Conservation (phyloP, 2,888 invertebrate species). For the Leptinotarsa tumamoca region DNA sequence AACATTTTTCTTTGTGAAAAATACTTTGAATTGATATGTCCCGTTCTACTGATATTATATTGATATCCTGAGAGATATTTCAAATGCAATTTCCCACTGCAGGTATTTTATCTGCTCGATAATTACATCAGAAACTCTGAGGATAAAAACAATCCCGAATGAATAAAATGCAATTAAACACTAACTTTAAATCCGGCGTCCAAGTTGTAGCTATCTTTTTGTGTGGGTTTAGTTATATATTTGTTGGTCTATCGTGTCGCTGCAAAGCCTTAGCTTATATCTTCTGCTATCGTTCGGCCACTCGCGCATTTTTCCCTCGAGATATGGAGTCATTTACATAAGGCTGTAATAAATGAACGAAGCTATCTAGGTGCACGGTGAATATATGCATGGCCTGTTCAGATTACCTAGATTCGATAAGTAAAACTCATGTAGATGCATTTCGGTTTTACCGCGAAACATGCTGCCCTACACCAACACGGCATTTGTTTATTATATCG, state of each 20-base stretch:
- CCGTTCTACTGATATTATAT: too few species aligned
- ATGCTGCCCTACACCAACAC: constrained; percentile 5
- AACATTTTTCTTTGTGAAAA: too few species aligned
- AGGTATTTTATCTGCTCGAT: neutral
- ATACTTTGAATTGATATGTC: too few species aligned
- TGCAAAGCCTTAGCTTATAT: constrained; percentile 60
- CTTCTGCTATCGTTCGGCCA: constrained; percentile 57
- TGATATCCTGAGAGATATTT: too few species aligned
- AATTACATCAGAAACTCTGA: constrained; percentile 3
- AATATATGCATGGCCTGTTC: constrained; percentile 59
- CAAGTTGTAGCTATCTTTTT: constrained; percentile 13
- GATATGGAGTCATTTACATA: constrained; percentile 65
- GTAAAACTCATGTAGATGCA: constrained; percentile 39
- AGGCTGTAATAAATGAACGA: constrained; percentile 65
- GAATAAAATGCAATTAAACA: constrained; percentile 8
- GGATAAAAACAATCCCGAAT: neutral
- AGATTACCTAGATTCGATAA: constrained; percentile 64
- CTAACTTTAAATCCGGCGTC: constrained; percentile 5
- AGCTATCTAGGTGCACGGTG: constrained; percentile 62
- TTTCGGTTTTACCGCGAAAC: constrained; percentile 12
- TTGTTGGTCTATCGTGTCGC: constrained; percentile 52
- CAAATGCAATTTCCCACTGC: too few species aligned
- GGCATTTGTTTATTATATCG: neutral
- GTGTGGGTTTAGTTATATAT: constrained; percentile 19
- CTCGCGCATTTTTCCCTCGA: constrained; percentile 63